Evolutionary conservation across 2,888 invertebrate species (phyloP), one percentile per base, ranked within the genome.

Genomic region (Amaurobius ferox): DNA sequence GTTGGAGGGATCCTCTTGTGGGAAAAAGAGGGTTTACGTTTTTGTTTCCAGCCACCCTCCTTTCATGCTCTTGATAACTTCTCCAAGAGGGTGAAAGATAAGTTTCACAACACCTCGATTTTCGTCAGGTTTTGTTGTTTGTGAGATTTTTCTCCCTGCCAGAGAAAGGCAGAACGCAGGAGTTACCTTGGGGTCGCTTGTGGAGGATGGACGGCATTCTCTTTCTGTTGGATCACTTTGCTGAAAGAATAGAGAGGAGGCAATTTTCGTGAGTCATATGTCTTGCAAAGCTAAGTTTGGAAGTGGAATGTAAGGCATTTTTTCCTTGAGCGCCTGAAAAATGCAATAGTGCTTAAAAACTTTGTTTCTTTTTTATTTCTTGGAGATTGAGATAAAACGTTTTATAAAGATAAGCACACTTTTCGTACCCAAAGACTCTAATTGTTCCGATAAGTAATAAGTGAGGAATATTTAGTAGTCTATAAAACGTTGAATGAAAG

Each of bases 101-200:
- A 73, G 66, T 73, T 74, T 80, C 80, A 61, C 73, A 73, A 73
- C 80, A 80, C 80, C 66, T 80, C 73, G 73, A 73, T 80, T 72
- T 72, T 72, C 40, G 30, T 19, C 35, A 73, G 61, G 35, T 73
- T 73, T 73, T 48, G 16, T 48, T 71, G 35, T 26, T 61, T 73
- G n/a, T 29, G 19, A 55, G 5, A 44, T 44, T 61, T 23, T 28
- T 28, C 26, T n/a, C 30, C 61, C 26, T 26, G 5, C 28, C 26
- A 6, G 3, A 23, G 9, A 61, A 19, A 26, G 61, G 28, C 61
- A 23, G 55, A n/a, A 44, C 44, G 55, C 5, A 16, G 55, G 44
- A 23, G 55, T 55, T 23, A 55, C 55, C 55, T 23, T 23, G 16
- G 23, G 55, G 55, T 55, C 55, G 55, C 23, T 23, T 23, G 23